These are phyloP conservation scores for Platysternon megacephalum DNA, from an alignment of 2,113 vertebrate genomes.

Conservation along the genomic window DNA sequence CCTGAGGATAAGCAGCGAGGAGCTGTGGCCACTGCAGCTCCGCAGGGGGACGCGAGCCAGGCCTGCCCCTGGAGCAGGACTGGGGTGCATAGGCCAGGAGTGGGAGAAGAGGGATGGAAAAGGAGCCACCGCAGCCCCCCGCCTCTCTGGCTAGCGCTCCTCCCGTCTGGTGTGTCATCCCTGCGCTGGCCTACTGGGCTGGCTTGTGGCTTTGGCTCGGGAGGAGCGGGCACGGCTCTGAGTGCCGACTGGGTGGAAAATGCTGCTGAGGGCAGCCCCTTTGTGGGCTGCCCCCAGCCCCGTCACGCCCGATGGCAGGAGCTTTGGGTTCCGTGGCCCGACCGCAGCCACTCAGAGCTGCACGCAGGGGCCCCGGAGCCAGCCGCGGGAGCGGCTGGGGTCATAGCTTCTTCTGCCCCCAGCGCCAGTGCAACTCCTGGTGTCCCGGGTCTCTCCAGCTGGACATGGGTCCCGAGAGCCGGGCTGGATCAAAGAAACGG, in stretches of 20 bases:
- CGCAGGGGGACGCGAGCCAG: not conserved
- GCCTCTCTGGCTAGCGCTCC: not conserved
- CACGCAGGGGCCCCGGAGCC: not conserved
- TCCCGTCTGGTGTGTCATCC: not conserved
- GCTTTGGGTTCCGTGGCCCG: not conserved
- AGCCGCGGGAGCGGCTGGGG: not conserved
- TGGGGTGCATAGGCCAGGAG: not conserved
- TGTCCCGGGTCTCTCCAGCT: not conserved
- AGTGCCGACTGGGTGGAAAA: not conserved
- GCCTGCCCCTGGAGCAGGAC: too few species aligned
- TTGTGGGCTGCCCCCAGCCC: not conserved
- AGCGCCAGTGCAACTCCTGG: too few species aligned
- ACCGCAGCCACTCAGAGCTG: not conserved
- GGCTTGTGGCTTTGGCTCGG: not conserved
- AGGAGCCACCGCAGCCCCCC: not conserved
- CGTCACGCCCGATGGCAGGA: not conserved
- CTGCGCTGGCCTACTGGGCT: not conserved
- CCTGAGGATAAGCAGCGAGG: not conserved
- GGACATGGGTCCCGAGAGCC: not conserved
- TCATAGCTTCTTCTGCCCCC: not conserved
- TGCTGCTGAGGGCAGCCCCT: not conserved
- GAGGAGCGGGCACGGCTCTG: fast-evolving
- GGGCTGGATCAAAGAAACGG: not conserved
- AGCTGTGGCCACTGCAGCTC: not conserved
- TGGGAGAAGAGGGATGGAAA: not conserved